Evolutionary conservation across 2,113 vertebrate species (phyloP).

Genomic region (Odontesthes bonariensis): DNA sequence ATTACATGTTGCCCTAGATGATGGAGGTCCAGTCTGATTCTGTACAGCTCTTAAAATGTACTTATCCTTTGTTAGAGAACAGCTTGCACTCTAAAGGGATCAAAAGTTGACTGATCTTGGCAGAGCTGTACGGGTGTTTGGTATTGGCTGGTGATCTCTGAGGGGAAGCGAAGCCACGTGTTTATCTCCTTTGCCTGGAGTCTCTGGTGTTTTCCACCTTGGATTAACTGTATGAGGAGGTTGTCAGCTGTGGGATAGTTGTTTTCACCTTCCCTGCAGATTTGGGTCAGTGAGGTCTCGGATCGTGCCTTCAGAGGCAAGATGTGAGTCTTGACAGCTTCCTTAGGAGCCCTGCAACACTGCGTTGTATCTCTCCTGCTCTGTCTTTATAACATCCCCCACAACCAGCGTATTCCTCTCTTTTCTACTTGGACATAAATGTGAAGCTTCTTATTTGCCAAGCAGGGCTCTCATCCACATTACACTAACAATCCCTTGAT

Average conservation of each 20-base stretch:
- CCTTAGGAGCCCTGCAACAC: too few species aligned
- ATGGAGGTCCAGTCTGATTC: too few species aligned
- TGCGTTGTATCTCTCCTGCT: too few species aligned
- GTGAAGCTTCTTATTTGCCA: not conserved
- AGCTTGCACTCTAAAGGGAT: not conserved
- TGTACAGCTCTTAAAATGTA: too few species aligned
- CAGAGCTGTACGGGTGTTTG: not conserved
- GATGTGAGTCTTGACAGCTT: not conserved
- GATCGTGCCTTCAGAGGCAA: not conserved
- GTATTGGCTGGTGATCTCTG: not conserved
- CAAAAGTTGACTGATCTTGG: not conserved
- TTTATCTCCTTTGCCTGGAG: too few species aligned
- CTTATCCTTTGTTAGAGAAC: too few species aligned
- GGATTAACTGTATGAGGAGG: not conserved
- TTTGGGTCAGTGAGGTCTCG: too few species aligned
- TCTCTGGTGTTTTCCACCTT: too few species aligned
- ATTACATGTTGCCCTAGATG: too few species aligned
- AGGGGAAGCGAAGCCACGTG: not conserved
- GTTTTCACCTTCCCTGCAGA: too few species aligned
- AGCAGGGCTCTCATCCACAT: not conserved
- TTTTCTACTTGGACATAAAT: constrained; percentile 13
- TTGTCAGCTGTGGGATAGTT: not conserved
- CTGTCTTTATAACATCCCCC: not conserved
- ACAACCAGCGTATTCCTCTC: not conserved
- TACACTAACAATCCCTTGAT: not conserved